phyloP scores from a whole-genome alignment of 1,140 invertebrate genomes.

The Propsilocerus akamusi region DNA sequence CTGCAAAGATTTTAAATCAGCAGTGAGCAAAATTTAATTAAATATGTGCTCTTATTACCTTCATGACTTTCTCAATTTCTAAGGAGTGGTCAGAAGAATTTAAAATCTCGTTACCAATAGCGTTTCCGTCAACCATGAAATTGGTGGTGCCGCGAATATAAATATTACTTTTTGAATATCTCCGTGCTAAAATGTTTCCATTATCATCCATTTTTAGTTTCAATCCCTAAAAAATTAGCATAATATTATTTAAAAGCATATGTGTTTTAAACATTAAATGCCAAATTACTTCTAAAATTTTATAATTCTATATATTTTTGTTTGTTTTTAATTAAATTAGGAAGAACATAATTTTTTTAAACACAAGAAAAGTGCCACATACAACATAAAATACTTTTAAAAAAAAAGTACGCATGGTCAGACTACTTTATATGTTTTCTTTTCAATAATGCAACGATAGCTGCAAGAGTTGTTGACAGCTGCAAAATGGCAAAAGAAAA shows the following conservation, averaged over 20 bases:
- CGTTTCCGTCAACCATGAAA: slow-evolving; percentile 64
- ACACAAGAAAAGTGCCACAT: neutral
- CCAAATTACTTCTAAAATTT: neutral
- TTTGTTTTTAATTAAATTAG: neutral
- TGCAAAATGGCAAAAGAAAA: too few species aligned
- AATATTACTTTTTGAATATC: slow-evolving; percentile 79
- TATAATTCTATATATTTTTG: neutral
- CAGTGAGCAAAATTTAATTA: too few species aligned
- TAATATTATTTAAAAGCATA: slow-evolving; percentile 2
- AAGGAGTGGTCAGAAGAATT: slow-evolving; percentile 70
- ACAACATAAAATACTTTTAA: neutral
- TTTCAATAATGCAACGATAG: too few species aligned
- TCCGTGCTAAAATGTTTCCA: slow-evolving; percentile 83
- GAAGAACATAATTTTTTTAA: neutral
- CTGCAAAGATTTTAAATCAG: slow-evolving; percentile 30
- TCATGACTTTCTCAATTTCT: slow-evolving; percentile 82
- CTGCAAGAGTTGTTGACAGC: too few species aligned
- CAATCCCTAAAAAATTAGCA: slow-evolving; percentile 47
- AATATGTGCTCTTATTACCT: too few species aligned
- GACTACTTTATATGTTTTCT: too few species aligned
- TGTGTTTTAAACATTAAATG: neutral
- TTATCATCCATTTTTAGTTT: slow-evolving; percentile 93
- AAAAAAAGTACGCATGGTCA: neutral
- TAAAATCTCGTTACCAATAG: slow-evolving; percentile 71
- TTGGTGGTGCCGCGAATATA: slow-evolving; percentile 70